Percentiles rank a stretch among this genome's conserved stretches.
Evolutionary conservation across 1,140 invertebrate species (phyloP).

Genomic region (Archegozetes longisetosus): DNA sequence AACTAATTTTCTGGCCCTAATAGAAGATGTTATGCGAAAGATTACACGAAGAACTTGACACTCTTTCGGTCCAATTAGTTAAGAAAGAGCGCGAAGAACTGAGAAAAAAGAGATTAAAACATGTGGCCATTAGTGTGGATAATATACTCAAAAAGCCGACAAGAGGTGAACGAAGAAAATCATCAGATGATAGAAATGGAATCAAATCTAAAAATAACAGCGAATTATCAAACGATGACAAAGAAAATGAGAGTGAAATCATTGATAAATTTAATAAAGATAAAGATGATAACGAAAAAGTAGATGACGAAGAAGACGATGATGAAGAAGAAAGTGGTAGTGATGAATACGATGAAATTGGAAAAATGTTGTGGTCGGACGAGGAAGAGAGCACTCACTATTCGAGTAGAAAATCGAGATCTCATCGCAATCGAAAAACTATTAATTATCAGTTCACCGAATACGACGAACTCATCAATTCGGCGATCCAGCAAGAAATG

Average conservation of each 20-base stretch:
- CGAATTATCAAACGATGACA: slow-evolving; percentile 1
- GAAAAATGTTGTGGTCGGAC: neutral
- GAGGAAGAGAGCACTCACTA: slow-evolving; percentile 35
- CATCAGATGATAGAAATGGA: neutral
- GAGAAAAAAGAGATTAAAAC: slow-evolving; percentile 48
- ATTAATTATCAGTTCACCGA: slow-evolving; percentile 73
- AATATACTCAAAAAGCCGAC: slow-evolving; percentile 45
- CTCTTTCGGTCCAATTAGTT: slow-evolving; percentile 34
- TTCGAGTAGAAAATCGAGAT: slow-evolving; percentile 21
- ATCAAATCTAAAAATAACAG: neutral
- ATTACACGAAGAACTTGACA: slow-evolving; percentile 39
- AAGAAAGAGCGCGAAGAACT: slow-evolving; percentile 45
- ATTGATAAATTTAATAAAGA: neutral
- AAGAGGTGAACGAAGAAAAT: too few species aligned
- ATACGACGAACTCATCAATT: slow-evolving; percentile 83
- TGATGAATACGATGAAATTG: neutral
- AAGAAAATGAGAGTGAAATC: slow-evolving; percentile 1
- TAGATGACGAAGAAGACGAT: slow-evolving; percentile 17
- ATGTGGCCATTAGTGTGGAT: slow-evolving; percentile 56
- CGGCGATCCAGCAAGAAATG: slow-evolving; percentile 48
- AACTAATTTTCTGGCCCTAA: slow-evolving; percentile 23
- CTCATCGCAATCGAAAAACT: slow-evolving; percentile 25
- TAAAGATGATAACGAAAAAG: neutral
- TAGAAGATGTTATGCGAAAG: slow-evolving; percentile 52
- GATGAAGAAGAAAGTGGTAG: slow-evolving; percentile 4